These are phyloP conservation scores for Orussus abietinus DNA, from an alignment of 1,140 invertebrate genomes.

Conservation along the genomic window DNA sequence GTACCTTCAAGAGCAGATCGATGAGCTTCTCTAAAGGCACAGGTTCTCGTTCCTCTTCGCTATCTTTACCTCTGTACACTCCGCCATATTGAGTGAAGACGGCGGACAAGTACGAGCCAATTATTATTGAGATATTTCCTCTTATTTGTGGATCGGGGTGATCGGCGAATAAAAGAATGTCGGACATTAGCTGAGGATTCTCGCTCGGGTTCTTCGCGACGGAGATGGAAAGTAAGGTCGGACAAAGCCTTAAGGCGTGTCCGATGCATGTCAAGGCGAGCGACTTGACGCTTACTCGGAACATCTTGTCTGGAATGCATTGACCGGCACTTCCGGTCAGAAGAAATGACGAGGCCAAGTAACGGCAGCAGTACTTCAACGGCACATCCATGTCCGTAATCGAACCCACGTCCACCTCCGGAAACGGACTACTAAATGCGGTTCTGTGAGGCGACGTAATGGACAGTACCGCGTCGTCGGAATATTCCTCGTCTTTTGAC, in stretches of 20 bases:
- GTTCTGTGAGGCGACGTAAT: slow-evolving; percentile 24
- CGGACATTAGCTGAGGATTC: slow-evolving; percentile 60
- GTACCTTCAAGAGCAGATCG: slow-evolving; percentile 55
- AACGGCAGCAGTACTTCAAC: slow-evolving; percentile 70
- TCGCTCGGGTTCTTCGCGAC: slow-evolving; percentile 36
- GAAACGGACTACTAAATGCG: slow-evolving; percentile 26
- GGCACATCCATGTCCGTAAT: slow-evolving; percentile 64
- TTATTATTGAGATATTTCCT: slow-evolving; percentile 65
- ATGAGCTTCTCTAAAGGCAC: slow-evolving; percentile 54
- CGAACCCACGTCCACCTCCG: slow-evolving; percentile 62
- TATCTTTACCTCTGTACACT: slow-evolving; percentile 41
- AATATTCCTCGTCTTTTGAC: slow-evolving; percentile 22
- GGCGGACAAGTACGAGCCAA: slow-evolving; percentile 65
- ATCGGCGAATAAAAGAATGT: slow-evolving; percentile 65
- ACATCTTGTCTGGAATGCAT: slow-evolving; percentile 62
- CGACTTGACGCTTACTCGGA: slow-evolving; percentile 81
- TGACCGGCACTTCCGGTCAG: slow-evolving; percentile 62
- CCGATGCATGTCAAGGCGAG: slow-evolving; percentile 73
- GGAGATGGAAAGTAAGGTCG: slow-evolving; percentile 58
- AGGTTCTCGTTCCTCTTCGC: slow-evolving; percentile 37
- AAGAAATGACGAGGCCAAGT: slow-evolving; percentile 73
- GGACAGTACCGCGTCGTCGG: slow-evolving; percentile 23
- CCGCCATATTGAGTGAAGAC: slow-evolving; percentile 59
- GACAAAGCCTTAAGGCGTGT: slow-evolving; percentile 65
- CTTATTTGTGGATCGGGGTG: slow-evolving; percentile 81